Base-by-base conservation (phyloP, 2,113 vertebrate genomes). In the Elephantulus edwardii region DNA sequence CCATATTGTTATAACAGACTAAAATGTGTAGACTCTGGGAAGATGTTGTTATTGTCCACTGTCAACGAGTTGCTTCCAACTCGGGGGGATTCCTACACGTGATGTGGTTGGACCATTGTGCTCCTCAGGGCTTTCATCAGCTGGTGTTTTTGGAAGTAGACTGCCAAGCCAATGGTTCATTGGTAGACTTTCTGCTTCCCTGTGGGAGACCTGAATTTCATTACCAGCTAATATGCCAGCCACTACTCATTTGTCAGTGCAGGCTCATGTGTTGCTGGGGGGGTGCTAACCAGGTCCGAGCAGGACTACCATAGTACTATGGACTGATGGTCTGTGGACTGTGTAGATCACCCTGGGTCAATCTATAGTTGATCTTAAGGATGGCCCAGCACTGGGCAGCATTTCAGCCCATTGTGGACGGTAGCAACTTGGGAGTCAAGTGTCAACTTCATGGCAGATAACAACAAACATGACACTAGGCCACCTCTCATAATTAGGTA, bases 31-130 rank as follows among this genome's bases (percentile, higher is more conserved):
- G 8, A 28, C 42, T 42, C 8, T 50, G 52, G 33, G 3, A 12
- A 81, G 9, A n/a, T 2, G 0, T 10, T 0, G 33, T 16, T 19
- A 33, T 64, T 6, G n/a, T n/a, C 8, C 17, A n/a, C n/a, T 35
- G 16, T 20, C 64, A 66, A 5, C 16, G n/a, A 68, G 66, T 68
- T 8, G 14, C 17, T 35, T 8, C 66, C 19, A 22, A 16, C n/a
- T 38, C 35, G 17, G 17, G n/a, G 35, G 3, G 2, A 38, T 8
- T 38, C 35, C 66, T 17, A 68, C 35, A 16, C 7, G 22, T 19
- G 24, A 3, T 10, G 66, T 38, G 66, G 4, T 68, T 38, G 16
- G 28, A 68, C 35, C 24, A 3, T 30, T 68, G 35, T 20, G 66
- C 35, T 22, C 8, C 35, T 9, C 22, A 68, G 66, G 2, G 9